phyloP scores from a whole-genome alignment of 2,888 invertebrate species.

The Orthosia gothica region DNA sequence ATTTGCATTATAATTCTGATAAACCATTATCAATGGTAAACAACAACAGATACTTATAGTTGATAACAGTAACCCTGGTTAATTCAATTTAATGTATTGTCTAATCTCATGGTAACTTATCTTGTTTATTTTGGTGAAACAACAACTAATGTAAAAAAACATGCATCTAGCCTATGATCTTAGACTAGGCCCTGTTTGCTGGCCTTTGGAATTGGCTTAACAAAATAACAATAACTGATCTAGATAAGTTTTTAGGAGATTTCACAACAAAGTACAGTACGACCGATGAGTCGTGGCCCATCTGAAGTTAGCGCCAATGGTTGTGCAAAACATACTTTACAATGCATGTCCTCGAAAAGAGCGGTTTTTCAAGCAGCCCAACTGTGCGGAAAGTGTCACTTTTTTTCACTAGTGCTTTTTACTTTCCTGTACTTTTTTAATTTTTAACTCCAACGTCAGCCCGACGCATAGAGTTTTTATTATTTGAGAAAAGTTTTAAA shows the following conservation, averaged over 20 bases:
- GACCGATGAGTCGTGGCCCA: too few species aligned
- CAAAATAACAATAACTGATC: background rate
- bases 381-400: too few species aligned
- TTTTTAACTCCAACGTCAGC: too few species aligned
- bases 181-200: background rate
- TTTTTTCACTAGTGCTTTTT: too few species aligned
- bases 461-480: too few species aligned
- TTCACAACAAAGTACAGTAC: background rate
- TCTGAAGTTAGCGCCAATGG: too few species aligned
- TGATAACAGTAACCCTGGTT: constrained; percentile 3
- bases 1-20: constrained; percentile 6
- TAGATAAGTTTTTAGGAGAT: background rate
- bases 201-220: constrained; percentile 2
- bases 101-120: constrained; percentile 5
- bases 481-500: too few species aligned
- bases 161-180: background rate
- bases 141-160: background rate
- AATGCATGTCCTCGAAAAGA: too few species aligned
- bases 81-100: constrained; percentile 11
- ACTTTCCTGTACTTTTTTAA: too few species aligned
- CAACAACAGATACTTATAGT: background rate
- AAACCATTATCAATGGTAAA: constrained; percentile 1
- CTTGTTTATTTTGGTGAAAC: constrained; percentile 25
- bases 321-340: too few species aligned
- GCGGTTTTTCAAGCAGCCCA: too few species aligned